These are phyloP conservation scores for Potamilus streckersoni DNA, from an alignment of 1,140 invertebrate genomes.

Conservation along the genomic window DNA sequence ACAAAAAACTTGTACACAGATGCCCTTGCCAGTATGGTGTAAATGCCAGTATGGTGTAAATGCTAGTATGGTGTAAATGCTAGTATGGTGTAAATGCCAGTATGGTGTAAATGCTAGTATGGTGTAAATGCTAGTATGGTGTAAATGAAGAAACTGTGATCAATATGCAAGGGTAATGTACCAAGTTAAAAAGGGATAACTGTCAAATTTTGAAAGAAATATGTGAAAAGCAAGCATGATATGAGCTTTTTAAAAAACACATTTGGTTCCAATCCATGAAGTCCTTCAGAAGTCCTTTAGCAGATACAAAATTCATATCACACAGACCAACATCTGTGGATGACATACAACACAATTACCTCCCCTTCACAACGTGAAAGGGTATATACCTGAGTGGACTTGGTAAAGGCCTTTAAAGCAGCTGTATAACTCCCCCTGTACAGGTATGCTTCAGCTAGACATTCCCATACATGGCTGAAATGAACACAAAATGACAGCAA, in stretches of 20 bases:
- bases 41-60: too few species aligned
- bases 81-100: too few species aligned
- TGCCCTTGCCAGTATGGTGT: too few species aligned
- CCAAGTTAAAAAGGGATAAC: not conserved
- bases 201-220: not conserved
- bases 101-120: too few species aligned
- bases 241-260: not conserved
- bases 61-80: too few species aligned
- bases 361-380: not conserved
- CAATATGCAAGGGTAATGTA: too few species aligned
- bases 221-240: not conserved
- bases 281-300: too few species aligned
- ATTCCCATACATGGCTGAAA: constrained; percentile 81
- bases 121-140: too few species aligned
- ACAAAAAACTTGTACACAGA: too few species aligned
- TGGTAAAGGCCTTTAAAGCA: constrained; percentile 86
- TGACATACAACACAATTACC: not conserved
- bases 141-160: too few species aligned
- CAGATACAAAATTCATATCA: not conserved
- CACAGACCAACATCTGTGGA: not conserved
- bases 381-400: constrained; percentile 70
- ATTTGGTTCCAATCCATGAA: too few species aligned
- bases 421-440: constrained; percentile 85
- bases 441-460: constrained; percentile 88
- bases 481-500: not conserved